Conservation (phyloP, 2,797 vertebrate species). For the Enteromius mattozi region DNA sequence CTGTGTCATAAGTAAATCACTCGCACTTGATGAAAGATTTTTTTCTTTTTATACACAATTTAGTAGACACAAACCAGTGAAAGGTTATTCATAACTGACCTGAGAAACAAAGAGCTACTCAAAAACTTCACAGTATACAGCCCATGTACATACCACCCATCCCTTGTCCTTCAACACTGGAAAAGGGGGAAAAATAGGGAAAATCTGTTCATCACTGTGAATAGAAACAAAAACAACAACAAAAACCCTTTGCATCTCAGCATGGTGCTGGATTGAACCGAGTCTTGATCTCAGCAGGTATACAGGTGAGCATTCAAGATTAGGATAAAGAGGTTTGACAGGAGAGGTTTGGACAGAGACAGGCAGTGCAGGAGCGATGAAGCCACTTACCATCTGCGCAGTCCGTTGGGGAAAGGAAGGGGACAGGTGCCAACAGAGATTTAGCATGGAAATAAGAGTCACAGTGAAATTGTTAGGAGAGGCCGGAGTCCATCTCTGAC, state of each 20-base stretch:
- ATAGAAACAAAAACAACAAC: neutral
- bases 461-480: conserved; percentile 62
- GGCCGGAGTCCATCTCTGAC: conserved; percentile 54
- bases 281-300: conserved; percentile 16
- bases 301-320: conserved; percentile 56
- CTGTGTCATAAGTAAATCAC: no score
- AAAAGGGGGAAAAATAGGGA: neutral
- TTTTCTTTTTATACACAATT: no score
- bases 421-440: conserved; percentile 77
- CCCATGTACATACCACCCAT: neutral
- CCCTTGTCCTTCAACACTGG: neutral
- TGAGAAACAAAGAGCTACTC: neutral
- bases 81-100: neutral
- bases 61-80: neutral
- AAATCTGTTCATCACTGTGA: neutral
- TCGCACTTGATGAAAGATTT: no score
- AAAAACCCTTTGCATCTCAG: neutral
- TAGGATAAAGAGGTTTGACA: conserved; percentile 42
- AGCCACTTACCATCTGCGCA: conserved; percentile 83
- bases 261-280: neutral
- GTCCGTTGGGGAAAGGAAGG: conserved; percentile 71
- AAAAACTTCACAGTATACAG: neutral
- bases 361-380: conserved; percentile 69
- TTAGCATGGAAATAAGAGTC: conserved; percentile 73
- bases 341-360: conserved; percentile 41